A percentile compares a stretch with the other conserved stretches of the same genome.
Conservation (phyloP, 1,140 invertebrate species). For the Magallana ariakensis region DNA sequence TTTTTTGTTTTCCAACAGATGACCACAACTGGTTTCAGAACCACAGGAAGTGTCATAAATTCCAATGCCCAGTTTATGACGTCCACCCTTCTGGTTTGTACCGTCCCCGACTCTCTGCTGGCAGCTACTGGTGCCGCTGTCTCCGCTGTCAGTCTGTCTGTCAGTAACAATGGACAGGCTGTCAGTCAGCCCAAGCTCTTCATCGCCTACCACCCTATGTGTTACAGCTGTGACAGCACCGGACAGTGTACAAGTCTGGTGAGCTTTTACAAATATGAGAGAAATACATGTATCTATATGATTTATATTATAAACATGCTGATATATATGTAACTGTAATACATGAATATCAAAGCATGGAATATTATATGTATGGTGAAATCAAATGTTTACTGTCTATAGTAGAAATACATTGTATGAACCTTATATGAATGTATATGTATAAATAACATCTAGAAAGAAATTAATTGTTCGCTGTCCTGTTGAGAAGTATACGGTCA, state of each 20-base stretch:
- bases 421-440: too few relatives aligned
- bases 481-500: too few relatives aligned
- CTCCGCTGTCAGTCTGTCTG: slow-evolving; percentile 25
- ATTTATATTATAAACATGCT: background rate
- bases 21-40: background rate
- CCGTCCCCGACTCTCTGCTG: background rate
- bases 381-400: too few relatives aligned
- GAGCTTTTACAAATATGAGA: background rate
- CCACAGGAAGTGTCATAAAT: background rate
- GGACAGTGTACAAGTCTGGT: background rate
- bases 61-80: slow-evolving; percentile 11
- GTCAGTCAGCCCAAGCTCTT: background rate
- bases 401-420: too few relatives aligned
- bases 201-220: slow-evolving; percentile 17
- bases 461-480: too few relatives aligned
- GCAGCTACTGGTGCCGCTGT: background rate
- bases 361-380: too few relatives aligned
- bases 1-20: background rate
- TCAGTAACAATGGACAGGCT: background rate
- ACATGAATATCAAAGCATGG: too few relatives aligned
- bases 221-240: slow-evolving; percentile 23
- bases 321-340: too few relatives aligned
- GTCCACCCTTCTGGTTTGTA: slow-evolving; percentile 9
- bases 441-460: too few relatives aligned
- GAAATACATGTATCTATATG: background rate